phyloP scores from a whole-genome alignment of 2,797 vertebrate species.

The Spondyliosoma cantharus region DNA sequence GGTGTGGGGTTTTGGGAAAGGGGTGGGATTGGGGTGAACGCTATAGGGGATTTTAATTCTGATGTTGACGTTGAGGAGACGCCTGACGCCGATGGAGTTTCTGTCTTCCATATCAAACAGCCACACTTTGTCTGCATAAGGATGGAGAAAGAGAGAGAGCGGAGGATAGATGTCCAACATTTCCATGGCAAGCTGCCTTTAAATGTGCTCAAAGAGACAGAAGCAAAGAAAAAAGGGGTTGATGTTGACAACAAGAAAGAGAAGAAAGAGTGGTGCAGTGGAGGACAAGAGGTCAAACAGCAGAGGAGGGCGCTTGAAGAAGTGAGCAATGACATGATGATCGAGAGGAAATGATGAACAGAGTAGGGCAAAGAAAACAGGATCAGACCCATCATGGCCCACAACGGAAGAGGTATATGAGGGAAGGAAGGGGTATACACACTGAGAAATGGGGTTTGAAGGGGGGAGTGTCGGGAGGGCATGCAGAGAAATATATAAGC shows the following conservation, averaged over 20 bases:
- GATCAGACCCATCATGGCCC: conserved; percentile 47
- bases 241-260: conserved; percentile 22
- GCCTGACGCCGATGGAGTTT: conserved; percentile 71
- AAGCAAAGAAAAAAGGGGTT: conserved; percentile 3
- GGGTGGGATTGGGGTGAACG: conserved; percentile 32
- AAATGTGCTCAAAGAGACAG: conserved; percentile 52
- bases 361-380: conserved; percentile 13
- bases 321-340: conserved; percentile 55
- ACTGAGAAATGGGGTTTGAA: conserved; percentile 44
- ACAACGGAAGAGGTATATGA: conserved; percentile 51
- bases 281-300: conserved; percentile 16
- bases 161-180: conserved; percentile 25
- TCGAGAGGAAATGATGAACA: conserved; percentile 41
- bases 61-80: conserved; percentile 64
- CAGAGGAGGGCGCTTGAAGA: not conserved
- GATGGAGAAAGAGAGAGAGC: conserved; percentile 53
- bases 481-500: conserved; percentile 75
- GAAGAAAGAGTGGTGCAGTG: conserved; percentile 11
- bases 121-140: conserved; percentile 65
- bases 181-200: conserved; percentile 66
- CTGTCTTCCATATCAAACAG: conserved; percentile 82
- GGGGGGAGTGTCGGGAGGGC: conserved; percentile 48
- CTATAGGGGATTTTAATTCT: conserved; percentile 42
- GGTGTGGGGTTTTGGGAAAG: conserved; percentile 37
- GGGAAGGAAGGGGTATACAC: conserved; percentile 31